Base-by-base conservation (phyloP, 2,888 invertebrate genomes). In the Phalera bucephala region DNA sequence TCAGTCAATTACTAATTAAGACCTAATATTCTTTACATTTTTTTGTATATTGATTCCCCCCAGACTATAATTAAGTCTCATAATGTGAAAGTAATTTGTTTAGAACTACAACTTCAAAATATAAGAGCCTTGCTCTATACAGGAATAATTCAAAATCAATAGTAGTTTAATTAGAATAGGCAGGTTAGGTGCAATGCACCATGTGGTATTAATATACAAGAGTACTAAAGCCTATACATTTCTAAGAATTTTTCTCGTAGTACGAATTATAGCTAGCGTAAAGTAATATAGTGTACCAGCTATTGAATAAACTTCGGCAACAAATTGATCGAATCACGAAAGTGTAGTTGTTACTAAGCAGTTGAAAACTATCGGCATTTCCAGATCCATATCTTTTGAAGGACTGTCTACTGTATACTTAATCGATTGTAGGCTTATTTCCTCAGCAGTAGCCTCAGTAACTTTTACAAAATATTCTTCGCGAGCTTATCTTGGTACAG, bases 401-500 rank as follows among this genome's bases (percentile, higher is more conserved):
- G 40, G 15, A 37, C 33, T 45, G 33, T 29, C 44, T 46, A 35
- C 42, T 35, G 33, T 35, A 38, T 26, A 19, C 31, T 12, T 11
- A 52, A 45, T 42, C 54, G 51, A 56, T 67, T 53, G 54, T 31
- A 40, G 48, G 37, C 56, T 52, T 44, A 67, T 65, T 71, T 72
- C 55, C 62, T 61, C 56, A 49, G 52, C 33, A 40, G 39, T 44
- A 56, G 51, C 65, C 65, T 74, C 64, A 64, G 70, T 72, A 72
- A 62, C 58, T 64, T 68, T 53, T 64, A 57, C 62, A 52, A 73
- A 73, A 72, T 69, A 72, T 72, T 59, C 50, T 57, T 56, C 61
- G 71, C 60, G 50, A 60, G 71, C 72, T 76, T 78, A 75, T 75
- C 72, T 71, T 48, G 49, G 60, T 52, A 47, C 61, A 64, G 63